Evolutionary conservation across 2,888 invertebrate species (phyloP).

Genomic region (Chironomus riparius): DNA sequence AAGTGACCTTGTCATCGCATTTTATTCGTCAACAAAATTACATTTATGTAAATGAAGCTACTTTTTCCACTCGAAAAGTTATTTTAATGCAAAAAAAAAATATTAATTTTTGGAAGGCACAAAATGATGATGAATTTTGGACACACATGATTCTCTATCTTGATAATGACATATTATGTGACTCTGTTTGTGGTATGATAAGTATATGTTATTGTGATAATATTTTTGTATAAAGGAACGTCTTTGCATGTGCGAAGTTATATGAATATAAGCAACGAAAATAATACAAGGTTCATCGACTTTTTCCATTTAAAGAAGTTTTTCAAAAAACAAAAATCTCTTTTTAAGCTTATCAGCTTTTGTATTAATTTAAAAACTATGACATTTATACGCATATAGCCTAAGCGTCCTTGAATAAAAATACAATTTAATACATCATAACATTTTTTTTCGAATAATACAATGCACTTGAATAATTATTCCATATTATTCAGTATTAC

Average conservation of each 20-base stretch:
- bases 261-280: background rate
- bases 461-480: no score
- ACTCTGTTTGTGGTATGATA: background rate
- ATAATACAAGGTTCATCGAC: background rate
- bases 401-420: no score
- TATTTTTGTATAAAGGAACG: background rate
- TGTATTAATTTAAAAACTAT: background rate
- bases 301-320: background rate
- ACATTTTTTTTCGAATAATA: no score
- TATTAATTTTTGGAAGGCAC: no score
- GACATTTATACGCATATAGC: no score
- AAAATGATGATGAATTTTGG: no score
- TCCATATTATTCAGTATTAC: no score
- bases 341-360: background rate
- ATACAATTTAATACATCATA: no score
- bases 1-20: background rate
- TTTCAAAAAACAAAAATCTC: background rate
- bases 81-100: no score
- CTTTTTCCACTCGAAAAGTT: background rate
- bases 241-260: background rate
- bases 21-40: background rate
- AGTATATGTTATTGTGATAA: background rate
- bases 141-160: no score
- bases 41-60: background rate
- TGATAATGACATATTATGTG: no score